Percentiles rank a stretch among this genome's conserved stretches.
phyloP scores from a whole-genome alignment of 2,113 vertebrate species.

The Brachirus orientalis region DNA sequence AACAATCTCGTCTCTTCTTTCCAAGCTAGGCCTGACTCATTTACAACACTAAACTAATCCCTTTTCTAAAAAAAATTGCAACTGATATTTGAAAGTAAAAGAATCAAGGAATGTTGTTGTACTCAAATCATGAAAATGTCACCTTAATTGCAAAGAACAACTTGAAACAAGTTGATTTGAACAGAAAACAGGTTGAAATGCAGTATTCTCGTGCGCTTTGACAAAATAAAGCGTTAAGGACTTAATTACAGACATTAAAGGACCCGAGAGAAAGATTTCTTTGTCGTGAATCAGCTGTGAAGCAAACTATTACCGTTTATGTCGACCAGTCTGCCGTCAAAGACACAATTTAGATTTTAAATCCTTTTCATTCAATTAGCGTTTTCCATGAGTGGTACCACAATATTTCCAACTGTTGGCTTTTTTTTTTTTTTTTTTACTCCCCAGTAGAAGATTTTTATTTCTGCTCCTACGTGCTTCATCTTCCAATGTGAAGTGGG shows the following conservation, averaged over 20 bases:
- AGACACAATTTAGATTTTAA: slow-evolving; percentile 2
- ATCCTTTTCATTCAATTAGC: slow-evolving; percentile 39
- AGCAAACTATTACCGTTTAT: slow-evolving; percentile 4
- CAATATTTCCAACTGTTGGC: slow-evolving; percentile 10
- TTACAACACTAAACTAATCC: too few species aligned
- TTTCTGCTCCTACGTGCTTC: slow-evolving; percentile 30
- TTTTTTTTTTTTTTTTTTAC: slow-evolving; percentile 34
- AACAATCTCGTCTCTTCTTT: too few species aligned
- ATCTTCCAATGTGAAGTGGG: slow-evolving; percentile 55
- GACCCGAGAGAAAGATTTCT: not conserved
- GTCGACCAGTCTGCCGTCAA: not conserved
- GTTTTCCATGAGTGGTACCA: not conserved
- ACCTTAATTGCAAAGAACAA: not conserved
- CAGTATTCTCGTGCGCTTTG: not conserved
- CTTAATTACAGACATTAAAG: slow-evolving; percentile 6
- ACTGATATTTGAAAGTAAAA: too few species aligned
- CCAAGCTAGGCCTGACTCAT: too few species aligned
- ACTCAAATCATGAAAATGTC: too few species aligned
- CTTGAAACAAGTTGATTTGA: slow-evolving; percentile 13
- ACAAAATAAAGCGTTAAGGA: slow-evolving; percentile 14
- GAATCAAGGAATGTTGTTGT: too few species aligned
- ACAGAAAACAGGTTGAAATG: slow-evolving; percentile 23
- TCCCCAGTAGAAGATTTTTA: slow-evolving; percentile 21
- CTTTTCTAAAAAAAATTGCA: too few species aligned
- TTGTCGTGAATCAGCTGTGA: not conserved